Percentiles rank a stretch among this genome's conserved stretches.
phyloP scores from a whole-genome alignment of 2,113 vertebrate species.

The Python bivittatus region DNA sequence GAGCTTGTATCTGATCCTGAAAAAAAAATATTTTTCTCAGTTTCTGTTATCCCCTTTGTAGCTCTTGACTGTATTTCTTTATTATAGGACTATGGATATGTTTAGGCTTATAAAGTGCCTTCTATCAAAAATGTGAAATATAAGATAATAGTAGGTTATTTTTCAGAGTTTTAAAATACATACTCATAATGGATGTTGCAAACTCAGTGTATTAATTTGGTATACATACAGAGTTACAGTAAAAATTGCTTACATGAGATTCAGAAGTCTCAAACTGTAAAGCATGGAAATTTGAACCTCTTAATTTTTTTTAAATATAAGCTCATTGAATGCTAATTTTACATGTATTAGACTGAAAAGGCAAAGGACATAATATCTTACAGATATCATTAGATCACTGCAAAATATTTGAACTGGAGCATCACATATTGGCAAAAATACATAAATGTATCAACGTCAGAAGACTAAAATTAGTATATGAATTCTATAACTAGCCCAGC shows the following conservation, averaged over 20 bases:
- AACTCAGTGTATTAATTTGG: neutral
- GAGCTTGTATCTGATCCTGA: neutral
- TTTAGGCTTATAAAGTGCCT: neutral
- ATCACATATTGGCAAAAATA: constrained; percentile 45
- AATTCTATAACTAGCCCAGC: constrained; percentile 40
- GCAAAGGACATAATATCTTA: constrained; percentile 35
- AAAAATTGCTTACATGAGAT: constrained; percentile 34
- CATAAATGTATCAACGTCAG: constrained; percentile 51
- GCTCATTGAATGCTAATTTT: neutral
- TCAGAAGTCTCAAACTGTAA: constrained; percentile 21
- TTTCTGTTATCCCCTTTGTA: neutral
- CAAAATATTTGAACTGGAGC: constrained; percentile 31
- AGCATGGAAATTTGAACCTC: constrained; percentile 13
- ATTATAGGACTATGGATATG: neutral
- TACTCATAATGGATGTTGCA: neutral
- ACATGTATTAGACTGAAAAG: constrained; percentile 7
- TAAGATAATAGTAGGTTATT: neutral
- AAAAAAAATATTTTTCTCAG: neutral
- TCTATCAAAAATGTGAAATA: neutral
- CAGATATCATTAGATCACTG: constrained; percentile 28
- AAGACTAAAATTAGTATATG: constrained; percentile 63
- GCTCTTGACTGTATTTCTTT: neutral
- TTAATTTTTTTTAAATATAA: neutral
- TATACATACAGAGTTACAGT: neutral
- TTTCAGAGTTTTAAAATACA: neutral